phyloP scores from a whole-genome alignment of 2,797 vertebrate genomes.

The Numenius phaeopus region DNA sequence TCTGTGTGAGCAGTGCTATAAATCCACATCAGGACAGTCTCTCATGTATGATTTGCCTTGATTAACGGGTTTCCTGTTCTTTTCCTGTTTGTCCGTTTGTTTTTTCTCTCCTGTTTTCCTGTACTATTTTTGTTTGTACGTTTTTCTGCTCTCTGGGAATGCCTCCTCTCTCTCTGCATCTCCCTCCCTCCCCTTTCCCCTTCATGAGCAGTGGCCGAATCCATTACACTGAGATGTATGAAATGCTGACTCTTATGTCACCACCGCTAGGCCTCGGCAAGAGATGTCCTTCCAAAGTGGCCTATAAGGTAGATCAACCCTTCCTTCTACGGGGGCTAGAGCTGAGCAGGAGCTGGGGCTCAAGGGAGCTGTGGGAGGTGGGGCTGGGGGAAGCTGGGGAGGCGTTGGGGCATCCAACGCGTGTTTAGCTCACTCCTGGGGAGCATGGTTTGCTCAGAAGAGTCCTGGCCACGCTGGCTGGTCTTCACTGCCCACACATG shows the following conservation, averaged over 20 bases:
- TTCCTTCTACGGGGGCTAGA: slow-evolving; percentile 79
- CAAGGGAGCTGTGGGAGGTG: slow-evolving; percentile 24
- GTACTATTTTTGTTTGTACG: slow-evolving; percentile 72
- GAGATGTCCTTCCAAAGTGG: slow-evolving; percentile 99
- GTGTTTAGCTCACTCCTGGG: not conserved
- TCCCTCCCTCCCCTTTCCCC: slow-evolving; percentile 74
- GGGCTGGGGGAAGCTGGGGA: not conserved
- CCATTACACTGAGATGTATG: slow-evolving; percentile 99
- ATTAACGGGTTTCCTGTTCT: slow-evolving; percentile 90
- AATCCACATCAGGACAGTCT: slow-evolving; percentile 80
- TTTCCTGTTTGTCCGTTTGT: slow-evolving; percentile 86
- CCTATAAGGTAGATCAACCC: slow-evolving; percentile 96
- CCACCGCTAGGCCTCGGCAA: slow-evolving; percentile 99
- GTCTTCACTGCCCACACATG: not conserved
- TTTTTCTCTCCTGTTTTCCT: slow-evolving; percentile 79
- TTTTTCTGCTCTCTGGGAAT: slow-evolving; percentile 81
- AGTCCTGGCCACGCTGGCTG: not conserved
- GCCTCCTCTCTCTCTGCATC: slow-evolving; percentile 80
- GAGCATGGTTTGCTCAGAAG: not conserved
- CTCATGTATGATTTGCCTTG: slow-evolving; percentile 83
- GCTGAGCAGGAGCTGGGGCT: slow-evolving; percentile 58
- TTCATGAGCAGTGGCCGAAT: slow-evolving; percentile 95
- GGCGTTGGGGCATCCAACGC: not conserved
- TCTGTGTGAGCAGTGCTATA: slow-evolving; percentile 84
- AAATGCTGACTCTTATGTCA: slow-evolving; percentile 99